Base-by-base conservation (phyloP, 1,140 invertebrate genomes). In the Drosophila serrata region DNA sequence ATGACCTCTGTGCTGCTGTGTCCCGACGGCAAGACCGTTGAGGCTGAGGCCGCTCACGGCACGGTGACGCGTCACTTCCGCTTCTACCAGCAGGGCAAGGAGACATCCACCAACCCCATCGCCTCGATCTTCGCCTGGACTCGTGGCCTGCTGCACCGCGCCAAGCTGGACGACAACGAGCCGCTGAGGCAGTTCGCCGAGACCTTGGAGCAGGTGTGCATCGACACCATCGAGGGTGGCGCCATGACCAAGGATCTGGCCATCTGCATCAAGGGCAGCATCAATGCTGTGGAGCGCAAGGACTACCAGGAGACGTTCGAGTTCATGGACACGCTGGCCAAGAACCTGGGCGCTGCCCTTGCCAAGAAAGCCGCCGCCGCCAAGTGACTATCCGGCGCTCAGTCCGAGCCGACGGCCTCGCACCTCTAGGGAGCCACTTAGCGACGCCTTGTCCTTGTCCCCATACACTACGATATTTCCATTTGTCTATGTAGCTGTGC, bases 111-210 rank as follows among this genome's bases (percentile, higher is more conserved):
- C 15, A 99, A 99, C 94, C 97, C 98, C 0, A 99, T 99, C 90
- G 98, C 99, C n/a, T 99, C 98, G 1, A 99, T 99, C 80, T 99
- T 99, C 93, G 99, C 99, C 6, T 99, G 99, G 99, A 98, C 98
- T 0, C 94, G 96, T 81, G 99, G 99, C 49, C 94, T 99, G 1
- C 93, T 96, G 45, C 98, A 99, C 92, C 95, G 99, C 75, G 98
- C 98, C 33, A 98, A 99, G 91, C 93, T 99, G 24, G 99, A 99
- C 88, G 95, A 96, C 45, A 99, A 99, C 86, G 74, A 93, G 19
- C 93, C 94, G 60, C 93, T 99, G 19, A 94, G 94, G 62, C 94
- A 95, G 15, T 99, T 99, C 93, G 95, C 97, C 29, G 94, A 97
- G 67, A 95, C 95, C 29, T 93, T 99, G 33, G 99, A 99, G 91